phyloP scores from a whole-genome alignment of 2,113 vertebrate genomes.

The Ailurus styani region DNA sequence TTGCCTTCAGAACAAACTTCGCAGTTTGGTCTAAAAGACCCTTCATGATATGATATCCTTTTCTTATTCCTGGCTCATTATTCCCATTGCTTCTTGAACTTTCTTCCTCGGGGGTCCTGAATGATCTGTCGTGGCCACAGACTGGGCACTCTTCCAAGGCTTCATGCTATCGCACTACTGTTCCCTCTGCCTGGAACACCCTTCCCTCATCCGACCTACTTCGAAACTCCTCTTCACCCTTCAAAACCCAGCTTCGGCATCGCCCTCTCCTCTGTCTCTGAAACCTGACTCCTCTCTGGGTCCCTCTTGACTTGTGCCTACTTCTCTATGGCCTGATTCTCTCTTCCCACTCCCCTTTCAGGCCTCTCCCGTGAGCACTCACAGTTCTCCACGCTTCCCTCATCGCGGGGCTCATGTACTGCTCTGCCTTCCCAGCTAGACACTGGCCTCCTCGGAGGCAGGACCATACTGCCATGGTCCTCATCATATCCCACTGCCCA shows the following conservation, averaged over 20 bases:
- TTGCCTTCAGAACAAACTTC: background rate
- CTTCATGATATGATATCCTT: background rate
- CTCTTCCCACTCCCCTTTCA: background rate
- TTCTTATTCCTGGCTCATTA: background rate
- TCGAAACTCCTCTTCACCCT: background rate
- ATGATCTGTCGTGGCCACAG: background rate
- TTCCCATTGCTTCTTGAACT: background rate
- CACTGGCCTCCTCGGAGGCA: background rate
- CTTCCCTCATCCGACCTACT: background rate
- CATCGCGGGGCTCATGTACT: rapidly evolving
- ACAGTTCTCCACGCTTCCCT: background rate
- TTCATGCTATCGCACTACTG: rapidly evolving
- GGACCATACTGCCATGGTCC: background rate
- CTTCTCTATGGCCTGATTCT: background rate
- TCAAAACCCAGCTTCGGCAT: background rate
- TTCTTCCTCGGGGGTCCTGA: background rate
- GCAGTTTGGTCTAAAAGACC: background rate
- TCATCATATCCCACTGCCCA: background rate
- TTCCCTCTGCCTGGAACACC: background rate
- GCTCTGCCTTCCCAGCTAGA: background rate
- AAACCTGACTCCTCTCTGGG: background rate
- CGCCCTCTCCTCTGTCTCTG: background rate
- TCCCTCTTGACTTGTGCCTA: too few relatives aligned
- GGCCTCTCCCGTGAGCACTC: background rate
- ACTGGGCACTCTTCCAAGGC: background rate